Percentiles rank a stretch among this genome's conserved stretches.
These are phyloP conservation scores for Ommatoiulus sabulosus DNA, from an alignment of 2,888 invertebrate species.

Conservation along the genomic window DNA sequence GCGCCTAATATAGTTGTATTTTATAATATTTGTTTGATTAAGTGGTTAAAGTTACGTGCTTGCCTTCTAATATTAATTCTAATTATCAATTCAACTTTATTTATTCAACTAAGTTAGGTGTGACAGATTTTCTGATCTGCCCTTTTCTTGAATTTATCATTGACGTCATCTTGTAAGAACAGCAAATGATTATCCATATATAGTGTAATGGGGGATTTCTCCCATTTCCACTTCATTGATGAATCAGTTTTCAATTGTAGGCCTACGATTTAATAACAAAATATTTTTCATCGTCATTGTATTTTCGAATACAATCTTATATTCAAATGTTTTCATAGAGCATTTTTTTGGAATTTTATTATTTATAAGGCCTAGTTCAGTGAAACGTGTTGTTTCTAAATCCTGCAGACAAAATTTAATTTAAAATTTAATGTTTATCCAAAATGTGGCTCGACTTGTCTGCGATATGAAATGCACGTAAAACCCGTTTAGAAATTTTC, in stretches of 20 bases:
- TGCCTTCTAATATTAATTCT: too few relatives aligned
- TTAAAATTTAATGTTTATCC: not conserved
- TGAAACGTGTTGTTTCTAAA: not conserved
- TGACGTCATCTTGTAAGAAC: not conserved
- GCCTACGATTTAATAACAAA: not conserved
- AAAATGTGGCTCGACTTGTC: not conserved
- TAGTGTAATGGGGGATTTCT: too few relatives aligned
- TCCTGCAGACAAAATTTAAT: not conserved
- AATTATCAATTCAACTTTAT: too few relatives aligned
- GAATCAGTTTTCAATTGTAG: not conserved
- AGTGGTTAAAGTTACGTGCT: too few relatives aligned
- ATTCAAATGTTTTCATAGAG: not conserved
- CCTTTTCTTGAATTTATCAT: not conserved
- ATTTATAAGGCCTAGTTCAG: not conserved
- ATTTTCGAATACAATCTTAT: not conserved
- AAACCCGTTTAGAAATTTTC: not conserved
- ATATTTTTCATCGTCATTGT: not conserved
- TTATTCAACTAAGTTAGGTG: too few relatives aligned
- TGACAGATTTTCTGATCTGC: not conserved
- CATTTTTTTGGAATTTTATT: too few relatives aligned
- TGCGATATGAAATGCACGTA: not conserved
- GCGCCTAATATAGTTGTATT: too few relatives aligned
- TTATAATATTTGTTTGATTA: too few relatives aligned
- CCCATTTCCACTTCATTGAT: too few relatives aligned
- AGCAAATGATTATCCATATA: not conserved